Base-by-base conservation (phyloP, 1,140 invertebrate species). In the Pachypeltis micranthus region DNA sequence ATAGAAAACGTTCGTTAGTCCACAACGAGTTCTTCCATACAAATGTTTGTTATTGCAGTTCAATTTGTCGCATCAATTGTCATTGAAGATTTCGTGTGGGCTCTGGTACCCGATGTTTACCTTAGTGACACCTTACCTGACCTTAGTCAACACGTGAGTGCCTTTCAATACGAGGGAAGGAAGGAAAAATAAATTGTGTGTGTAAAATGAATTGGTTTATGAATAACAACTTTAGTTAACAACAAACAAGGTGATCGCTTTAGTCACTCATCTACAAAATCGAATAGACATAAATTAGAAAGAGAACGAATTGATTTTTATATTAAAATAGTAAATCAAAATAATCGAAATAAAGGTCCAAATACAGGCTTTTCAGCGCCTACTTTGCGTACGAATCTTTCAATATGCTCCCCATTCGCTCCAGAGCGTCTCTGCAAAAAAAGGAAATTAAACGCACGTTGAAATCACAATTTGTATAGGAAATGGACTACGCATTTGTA, bases 91-190 rank as follows among this genome's bases (percentile, higher is more conserved):
- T n/a, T n/a, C n/a, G n/a, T n/a, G n/a, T n/a, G n/a, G n/a, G n/a
- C n/a, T n/a, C n/a, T n/a, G n/a, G n/a, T n/a, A n/a, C n/a, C n/a
- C n/a, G n/a, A n/a, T n/a, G n/a, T n/a, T n/a, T n/a, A n/a, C n/a
- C n/a, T n/a, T n/a, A n/a, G n/a, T n/a, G n/a, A n/a, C n/a, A n/a
- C n/a, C n/a, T n/a, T n/a, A n/a, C n/a, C n/a, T n/a, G n/a, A n/a
- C n/a, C n/a, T n/a, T n/a, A n/a, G n/a, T n/a, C n/a, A n/a, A n/a
- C n/a, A n/a, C n/a, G n/a, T n/a, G n/a, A n/a, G n/a, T n/a, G n/a
- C n/a, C n/a, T n/a, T n/a, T n/a, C n/a, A 81, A 81, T 0, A 82
- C 64, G 80, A 81, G 59, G 23, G 68, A 69, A 54, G 54, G 54
- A 65, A 63, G 28, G 56, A 21, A 19, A 61, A 60, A 65, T 51